Evolutionary conservation across 37 sponge, comb jelly and placozoan species (phyloP).

Genomic region (Lycopodina hypogea): DNA sequence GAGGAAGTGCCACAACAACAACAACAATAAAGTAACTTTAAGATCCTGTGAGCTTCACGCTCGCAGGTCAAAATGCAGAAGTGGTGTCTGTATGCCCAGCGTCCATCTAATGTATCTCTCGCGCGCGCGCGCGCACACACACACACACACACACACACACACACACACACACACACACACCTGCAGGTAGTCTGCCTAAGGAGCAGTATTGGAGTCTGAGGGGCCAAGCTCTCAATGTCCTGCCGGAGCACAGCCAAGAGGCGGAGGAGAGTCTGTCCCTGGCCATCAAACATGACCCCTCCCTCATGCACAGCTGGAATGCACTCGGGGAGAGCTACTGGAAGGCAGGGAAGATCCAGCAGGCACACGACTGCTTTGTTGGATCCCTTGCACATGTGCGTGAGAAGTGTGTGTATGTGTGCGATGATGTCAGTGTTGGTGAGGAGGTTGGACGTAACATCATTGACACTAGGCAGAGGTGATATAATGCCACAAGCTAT

Average conservation of each 20-base stretch:
- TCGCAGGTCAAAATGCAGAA: too few species aligned
- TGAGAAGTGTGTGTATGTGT: neutral
- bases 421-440: neutral
- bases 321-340: slow-evolving; percentile 81
- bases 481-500: too few species aligned
- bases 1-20: too few species aligned
- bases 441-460: neutral
- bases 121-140: too few species aligned
- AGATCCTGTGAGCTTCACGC: too few species aligned
- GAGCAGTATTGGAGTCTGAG: slow-evolving; percentile 31
- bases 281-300: slow-evolving; percentile 76
- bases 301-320: slow-evolving; percentile 70
- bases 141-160: too few species aligned
- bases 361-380: slow-evolving; percentile 77
- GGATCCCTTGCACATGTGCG: slow-evolving; percentile 69
- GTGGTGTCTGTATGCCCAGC: too few species aligned
- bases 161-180: neutral
- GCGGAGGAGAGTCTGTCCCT: slow-evolving; percentile 57
- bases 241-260: slow-evolving; percentile 41
- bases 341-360: slow-evolving; percentile 67
- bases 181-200: slow-evolving; percentile 33
- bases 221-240: slow-evolving; percentile 69
- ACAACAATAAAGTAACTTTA: too few species aligned
- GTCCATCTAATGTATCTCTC: too few species aligned
- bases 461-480: too few species aligned